A percentile compares a stretch with the other conserved stretches of the same genome.
Conservation (phyloP, 2,888 invertebrate genomes). For the Linnaemya tessellans region DNA sequence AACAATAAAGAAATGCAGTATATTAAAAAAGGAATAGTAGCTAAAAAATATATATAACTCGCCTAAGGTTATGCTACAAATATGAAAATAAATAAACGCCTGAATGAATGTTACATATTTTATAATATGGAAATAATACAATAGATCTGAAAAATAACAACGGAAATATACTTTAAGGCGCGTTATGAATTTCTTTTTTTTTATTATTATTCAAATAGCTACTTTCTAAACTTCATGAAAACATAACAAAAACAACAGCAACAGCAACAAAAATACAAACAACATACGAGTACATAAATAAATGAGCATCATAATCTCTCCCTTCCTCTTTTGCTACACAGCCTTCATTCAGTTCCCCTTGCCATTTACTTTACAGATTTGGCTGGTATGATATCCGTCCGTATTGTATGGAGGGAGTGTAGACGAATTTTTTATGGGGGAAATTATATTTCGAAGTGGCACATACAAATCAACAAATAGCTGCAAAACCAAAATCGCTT, state of each 20-base stretch:
- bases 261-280: constrained; percentile 24
- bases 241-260: constrained; percentile 26
- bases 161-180: constrained; percentile 54
- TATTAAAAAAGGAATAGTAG: constrained; percentile 18
- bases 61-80: constrained; percentile 70
- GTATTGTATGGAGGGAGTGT: background rate
- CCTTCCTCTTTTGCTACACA: background rate
- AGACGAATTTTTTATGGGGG: background rate
- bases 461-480: constrained; percentile 66
- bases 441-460: background rate
- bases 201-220: constrained; percentile 30
- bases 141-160: constrained; percentile 43
- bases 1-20: constrained; percentile 20
- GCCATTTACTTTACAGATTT: constrained; percentile 49
- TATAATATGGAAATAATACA: constrained; percentile 45
- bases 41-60: constrained; percentile 26
- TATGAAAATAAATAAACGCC: constrained; percentile 71
- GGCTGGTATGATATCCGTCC: constrained; percentile 53
- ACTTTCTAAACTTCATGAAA: constrained; percentile 24
- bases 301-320: constrained; percentile 65
- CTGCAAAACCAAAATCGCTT: constrained; percentile 82
- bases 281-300: constrained; percentile 45
- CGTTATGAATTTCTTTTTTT: constrained; percentile 32
- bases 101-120: constrained; percentile 59
- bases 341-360: background rate